Conservation (phyloP, 2,113 vertebrate species). For the Physeter macrocephalus region DNA sequence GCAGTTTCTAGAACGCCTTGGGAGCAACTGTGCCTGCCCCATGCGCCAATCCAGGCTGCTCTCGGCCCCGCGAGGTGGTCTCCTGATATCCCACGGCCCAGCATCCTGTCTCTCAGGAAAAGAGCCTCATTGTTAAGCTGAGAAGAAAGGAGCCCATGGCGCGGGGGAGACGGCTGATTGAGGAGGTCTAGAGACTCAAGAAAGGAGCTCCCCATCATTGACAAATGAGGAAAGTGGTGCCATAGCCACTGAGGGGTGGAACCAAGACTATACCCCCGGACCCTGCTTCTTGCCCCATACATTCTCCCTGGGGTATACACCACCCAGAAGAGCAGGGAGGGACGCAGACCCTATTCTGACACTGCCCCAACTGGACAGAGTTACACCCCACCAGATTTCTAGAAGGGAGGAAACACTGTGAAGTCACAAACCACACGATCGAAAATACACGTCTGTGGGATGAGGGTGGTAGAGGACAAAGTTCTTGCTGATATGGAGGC, state of each 20-base stretch:
- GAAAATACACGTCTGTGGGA: neutral
- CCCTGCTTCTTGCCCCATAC: neutral
- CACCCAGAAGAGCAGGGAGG: neutral
- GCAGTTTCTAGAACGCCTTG: neutral
- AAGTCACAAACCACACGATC: neutral
- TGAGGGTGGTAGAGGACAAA: neutral
- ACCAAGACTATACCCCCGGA: too few relatives aligned
- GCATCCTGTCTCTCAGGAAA: neutral
- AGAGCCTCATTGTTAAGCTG: neutral
- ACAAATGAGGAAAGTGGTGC: neutral
- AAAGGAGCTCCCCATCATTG: neutral
- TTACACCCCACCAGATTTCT: neutral
- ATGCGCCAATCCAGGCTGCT: rapidly evolving
- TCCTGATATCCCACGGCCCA: neutral
- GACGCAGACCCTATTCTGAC: neutral
- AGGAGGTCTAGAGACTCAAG: neutral
- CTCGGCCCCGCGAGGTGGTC: rapidly evolving
- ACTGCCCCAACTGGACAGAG: neutral
- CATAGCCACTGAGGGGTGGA: neutral
- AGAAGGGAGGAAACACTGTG: neutral
- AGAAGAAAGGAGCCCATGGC: neutral
- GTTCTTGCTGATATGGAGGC: neutral
- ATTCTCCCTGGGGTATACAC: neutral
- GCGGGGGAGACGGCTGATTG: neutral
- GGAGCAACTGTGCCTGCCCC: neutral